These are phyloP conservation scores for Okapia johnstoni DNA, from an alignment of 2,113 vertebrate genomes.

Conservation along the genomic window DNA sequence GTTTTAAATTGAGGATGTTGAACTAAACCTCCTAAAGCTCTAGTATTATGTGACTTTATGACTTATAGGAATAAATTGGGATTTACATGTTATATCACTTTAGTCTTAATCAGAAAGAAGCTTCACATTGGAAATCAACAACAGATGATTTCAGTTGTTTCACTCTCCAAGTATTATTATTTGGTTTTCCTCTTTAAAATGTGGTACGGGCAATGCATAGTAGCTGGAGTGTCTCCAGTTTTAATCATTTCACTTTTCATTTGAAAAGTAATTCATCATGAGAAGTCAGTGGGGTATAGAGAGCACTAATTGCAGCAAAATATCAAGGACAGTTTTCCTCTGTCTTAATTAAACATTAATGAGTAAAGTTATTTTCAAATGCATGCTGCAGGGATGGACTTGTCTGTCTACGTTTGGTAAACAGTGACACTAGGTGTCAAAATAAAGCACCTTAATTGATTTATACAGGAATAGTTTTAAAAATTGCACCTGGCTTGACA, in stretches of 20 bases:
- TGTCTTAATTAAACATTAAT: constrained; percentile 90
- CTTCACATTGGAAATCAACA: background rate
- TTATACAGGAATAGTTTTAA: constrained; percentile 83
- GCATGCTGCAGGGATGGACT: constrained; percentile 82
- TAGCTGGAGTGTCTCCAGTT: constrained; percentile 82
- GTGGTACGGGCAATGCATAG: constrained; percentile 67
- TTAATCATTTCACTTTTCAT: constrained; percentile 89
- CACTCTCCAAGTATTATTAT: background rate
- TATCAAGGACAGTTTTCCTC: constrained; percentile 88
- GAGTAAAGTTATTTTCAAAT: constrained; percentile 88
- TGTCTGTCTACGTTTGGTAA: constrained; percentile 84
- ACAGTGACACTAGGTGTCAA: constrained; percentile 84
- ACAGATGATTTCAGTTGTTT: background rate
- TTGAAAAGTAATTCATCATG: constrained; percentile 89
- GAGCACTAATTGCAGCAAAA: constrained; percentile 87
- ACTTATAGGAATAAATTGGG: background rate
- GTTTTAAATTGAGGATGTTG: background rate
- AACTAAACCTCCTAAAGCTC: background rate
- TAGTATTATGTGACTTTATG: background rate
- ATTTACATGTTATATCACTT: background rate
- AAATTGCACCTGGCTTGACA: constrained; percentile 80
- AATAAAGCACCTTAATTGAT: constrained; percentile 87
- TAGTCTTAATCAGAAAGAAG: background rate
- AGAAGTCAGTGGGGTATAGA: constrained; percentile 85
- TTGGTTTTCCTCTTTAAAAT: constrained; percentile 63